Evolutionary conservation across 2,113 vertebrate genomes (phyloP).

Genomic region (Chloebia gouldiae): DNA sequence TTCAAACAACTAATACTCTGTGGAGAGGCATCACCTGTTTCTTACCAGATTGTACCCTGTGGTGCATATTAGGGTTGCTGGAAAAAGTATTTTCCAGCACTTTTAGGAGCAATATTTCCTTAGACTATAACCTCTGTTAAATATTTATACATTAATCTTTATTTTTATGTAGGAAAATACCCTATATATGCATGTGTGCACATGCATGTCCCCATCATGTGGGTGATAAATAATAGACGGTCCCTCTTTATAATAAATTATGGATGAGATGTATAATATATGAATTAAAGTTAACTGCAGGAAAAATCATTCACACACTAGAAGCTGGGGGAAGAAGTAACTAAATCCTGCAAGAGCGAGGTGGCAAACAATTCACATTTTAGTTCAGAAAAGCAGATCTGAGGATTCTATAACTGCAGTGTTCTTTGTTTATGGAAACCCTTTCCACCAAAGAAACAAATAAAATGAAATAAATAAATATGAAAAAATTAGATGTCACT

Average conservation of each 20-base stretch:
- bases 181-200: conserved; percentile 41
- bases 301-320: conserved; percentile 33
- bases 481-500: not conserved
- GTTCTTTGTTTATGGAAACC: not conserved
- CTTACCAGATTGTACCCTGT: not conserved
- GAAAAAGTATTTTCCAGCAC: not conserved
- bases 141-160: conserved; percentile 30
- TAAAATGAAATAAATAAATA: not conserved
- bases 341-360: not conserved
- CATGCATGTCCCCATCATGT: conserved; percentile 18
- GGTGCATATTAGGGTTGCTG: not conserved
- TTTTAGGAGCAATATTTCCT: not conserved
- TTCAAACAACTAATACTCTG: not conserved
- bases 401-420: not conserved
- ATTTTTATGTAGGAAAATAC: conserved; percentile 31
- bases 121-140: not conserved
- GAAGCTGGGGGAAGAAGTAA: not conserved
- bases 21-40: not conserved
- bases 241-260: conserved; percentile 49
- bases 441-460: not conserved
- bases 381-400: not conserved
- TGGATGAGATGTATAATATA: conserved; percentile 64
- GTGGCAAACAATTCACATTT: not conserved
- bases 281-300: conserved; percentile 38
- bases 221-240: conserved; percentile 64